Conservation (phyloP, 1,140 invertebrate species). For the Microplitis mediator region DNA sequence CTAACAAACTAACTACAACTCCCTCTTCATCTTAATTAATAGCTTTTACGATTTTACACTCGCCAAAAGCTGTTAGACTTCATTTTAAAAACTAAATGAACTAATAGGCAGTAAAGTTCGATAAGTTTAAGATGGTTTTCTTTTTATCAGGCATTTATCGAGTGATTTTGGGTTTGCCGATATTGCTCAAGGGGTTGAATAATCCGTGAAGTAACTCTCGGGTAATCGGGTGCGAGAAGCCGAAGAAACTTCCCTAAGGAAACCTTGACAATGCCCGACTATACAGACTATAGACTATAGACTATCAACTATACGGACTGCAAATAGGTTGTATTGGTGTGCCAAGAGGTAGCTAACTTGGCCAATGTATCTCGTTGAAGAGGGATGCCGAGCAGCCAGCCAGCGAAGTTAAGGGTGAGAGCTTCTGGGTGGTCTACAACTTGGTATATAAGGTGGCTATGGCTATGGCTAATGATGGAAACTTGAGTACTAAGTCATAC, state of each 20-base stretch:
- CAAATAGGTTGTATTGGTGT: neutral
- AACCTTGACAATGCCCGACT: conserved; percentile 46
- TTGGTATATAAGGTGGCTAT: conserved; percentile 20
- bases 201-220: conserved; percentile 10
- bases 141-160: neutral
- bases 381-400: no score
- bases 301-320: neutral
- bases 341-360: neutral
- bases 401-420: neutral
- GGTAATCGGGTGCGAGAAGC: conserved; percentile 29
- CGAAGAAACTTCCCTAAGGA: conserved; percentile 31
- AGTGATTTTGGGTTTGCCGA: neutral
- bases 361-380: conserved; percentile 19
- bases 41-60: no score
- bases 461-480: conserved; percentile 51
- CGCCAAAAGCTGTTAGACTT: no score
- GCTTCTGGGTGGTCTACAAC: conserved; percentile 5
- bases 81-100: no score
- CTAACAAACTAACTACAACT: neutral
- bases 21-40: no score
- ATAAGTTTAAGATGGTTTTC: neutral
- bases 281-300: neutral
- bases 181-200: conserved; percentile 6
- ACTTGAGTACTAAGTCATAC: conserved; percentile 59
- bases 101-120: no score